These are phyloP conservation scores for Drosophila serrata DNA, from an alignment of 1,140 invertebrate species.

Conservation along the genomic window DNA sequence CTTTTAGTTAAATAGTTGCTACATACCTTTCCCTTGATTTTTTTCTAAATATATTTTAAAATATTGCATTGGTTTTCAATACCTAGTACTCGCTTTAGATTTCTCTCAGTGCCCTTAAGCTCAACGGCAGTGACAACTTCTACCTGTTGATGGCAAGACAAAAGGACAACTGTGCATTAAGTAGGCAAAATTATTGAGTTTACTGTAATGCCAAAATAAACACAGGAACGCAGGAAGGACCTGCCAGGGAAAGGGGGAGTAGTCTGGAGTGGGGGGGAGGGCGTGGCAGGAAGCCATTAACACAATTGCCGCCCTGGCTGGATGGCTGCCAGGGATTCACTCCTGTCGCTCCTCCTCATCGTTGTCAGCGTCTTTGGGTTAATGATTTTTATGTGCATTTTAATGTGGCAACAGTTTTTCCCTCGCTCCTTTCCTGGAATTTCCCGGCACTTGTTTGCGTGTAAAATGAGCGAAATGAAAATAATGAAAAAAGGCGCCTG, in stretches of 20 bases:
- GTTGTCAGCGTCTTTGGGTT: constrained; percentile 55
- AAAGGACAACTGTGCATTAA: constrained; percentile 53
- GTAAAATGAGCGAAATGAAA: constrained; percentile 40
- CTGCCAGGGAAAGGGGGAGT: background rate
- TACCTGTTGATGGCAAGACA: constrained; percentile 42
- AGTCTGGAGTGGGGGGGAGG: background rate
- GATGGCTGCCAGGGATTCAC: background rate
- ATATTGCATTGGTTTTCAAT: too few species aligned
- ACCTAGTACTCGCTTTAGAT: too few species aligned
- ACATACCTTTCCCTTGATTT: too few species aligned
- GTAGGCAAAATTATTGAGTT: constrained; percentile 65
- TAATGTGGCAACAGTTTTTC: constrained; percentile 59
- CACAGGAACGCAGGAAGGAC: constrained; percentile 12
- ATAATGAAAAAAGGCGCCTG: constrained; percentile 47
- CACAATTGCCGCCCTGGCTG: constrained; percentile 48
- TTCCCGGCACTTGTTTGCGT: constrained; percentile 14
- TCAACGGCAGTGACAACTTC: constrained; percentile 14
- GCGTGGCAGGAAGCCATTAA: constrained; percentile 42
- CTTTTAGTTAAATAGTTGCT: too few species aligned
- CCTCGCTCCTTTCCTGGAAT: background rate
- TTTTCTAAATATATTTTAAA: too few species aligned
- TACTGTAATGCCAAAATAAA: constrained; percentile 57
- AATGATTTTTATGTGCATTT: constrained; percentile 67
- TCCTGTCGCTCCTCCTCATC: constrained; percentile 5
- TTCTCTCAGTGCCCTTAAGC: constrained; percentile 2